These are phyloP conservation scores for Natator depressus DNA, from an alignment of 2,113 vertebrate genomes.

Conservation along the genomic window DNA sequence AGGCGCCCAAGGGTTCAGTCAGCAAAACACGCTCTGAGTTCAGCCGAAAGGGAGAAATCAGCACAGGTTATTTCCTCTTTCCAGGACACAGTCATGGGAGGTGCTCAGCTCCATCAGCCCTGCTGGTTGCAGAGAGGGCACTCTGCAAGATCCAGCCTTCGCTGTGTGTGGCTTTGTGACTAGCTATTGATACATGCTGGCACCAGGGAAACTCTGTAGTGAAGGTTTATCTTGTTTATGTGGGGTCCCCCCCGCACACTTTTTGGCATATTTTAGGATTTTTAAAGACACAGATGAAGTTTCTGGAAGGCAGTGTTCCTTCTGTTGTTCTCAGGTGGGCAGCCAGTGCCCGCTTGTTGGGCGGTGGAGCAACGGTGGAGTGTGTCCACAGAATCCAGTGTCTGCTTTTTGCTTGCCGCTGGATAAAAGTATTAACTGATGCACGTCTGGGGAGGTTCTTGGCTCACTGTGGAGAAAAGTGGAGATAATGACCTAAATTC, in stretches of 20 bases:
- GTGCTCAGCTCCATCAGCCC: neutral
- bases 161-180: neutral
- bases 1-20: fast-evolving
- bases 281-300: no score
- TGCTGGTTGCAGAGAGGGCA: neutral
- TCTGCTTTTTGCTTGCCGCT: no score
- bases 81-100: fast-evolving
- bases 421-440: no score
- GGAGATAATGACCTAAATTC: no score
- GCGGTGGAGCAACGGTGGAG: no score
- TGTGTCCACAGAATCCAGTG: no score
- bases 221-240: neutral
- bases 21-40: fast-evolving
- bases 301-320: no score
- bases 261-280: neutral
- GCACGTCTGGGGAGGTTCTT: no score
- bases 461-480: no score
- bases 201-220: neutral
- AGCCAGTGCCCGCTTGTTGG: no score
- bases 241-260: neutral
- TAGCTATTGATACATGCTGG: neutral
- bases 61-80: neutral
- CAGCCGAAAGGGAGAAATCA: neutral
- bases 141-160: neutral
- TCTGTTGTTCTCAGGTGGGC: no score